A percentile compares a stretch with the other conserved stretches of the same genome.
Evolutionary conservation across 2,888 invertebrate genomes (phyloP).

Genomic region (Acanthococcus lagerstroemiae): DNA sequence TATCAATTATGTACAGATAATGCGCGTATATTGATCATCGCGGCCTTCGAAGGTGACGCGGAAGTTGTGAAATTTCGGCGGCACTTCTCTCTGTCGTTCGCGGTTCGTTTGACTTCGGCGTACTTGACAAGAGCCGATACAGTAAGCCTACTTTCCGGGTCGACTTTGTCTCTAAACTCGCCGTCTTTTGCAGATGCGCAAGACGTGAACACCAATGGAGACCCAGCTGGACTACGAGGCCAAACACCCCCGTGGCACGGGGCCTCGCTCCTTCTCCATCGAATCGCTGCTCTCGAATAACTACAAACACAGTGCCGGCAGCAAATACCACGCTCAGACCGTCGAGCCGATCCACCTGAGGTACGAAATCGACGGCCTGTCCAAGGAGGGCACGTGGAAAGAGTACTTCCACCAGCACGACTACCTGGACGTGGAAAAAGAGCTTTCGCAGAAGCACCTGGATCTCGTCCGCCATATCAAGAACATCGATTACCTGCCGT

Average conservation of each 20-base stretch:
- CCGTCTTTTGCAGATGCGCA: background rate
- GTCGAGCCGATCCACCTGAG: background rate
- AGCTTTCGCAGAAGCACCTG: conserved; percentile 12
- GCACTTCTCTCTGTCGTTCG: too few relatives aligned
- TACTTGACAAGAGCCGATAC: too few relatives aligned
- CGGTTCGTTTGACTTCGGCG: too few relatives aligned
- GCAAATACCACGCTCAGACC: background rate
- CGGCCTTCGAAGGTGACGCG: background rate
- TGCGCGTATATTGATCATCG: background rate
- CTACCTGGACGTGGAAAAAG: background rate
- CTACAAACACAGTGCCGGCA: background rate
- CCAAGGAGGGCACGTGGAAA: conserved; percentile 4
- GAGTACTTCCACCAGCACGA: background rate
- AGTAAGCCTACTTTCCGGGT: too few relatives aligned
- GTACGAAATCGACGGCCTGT: background rate
- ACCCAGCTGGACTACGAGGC: background rate
- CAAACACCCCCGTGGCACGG: background rate
- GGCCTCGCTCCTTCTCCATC: conserved; percentile 15
- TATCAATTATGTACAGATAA: background rate
- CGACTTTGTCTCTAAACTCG: background rate
- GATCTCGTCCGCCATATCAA: conserved; percentile 13
- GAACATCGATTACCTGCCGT: conserved; percentile 20
- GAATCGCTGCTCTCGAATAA: conserved; percentile 15
- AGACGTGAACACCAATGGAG: background rate
- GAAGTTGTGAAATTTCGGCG: background rate